Percentiles rank a stretch among this genome's conserved stretches.
These are phyloP conservation scores for Clamator glandarius DNA, from an alignment of 2,797 vertebrate species.

Conservation along the genomic window DNA sequence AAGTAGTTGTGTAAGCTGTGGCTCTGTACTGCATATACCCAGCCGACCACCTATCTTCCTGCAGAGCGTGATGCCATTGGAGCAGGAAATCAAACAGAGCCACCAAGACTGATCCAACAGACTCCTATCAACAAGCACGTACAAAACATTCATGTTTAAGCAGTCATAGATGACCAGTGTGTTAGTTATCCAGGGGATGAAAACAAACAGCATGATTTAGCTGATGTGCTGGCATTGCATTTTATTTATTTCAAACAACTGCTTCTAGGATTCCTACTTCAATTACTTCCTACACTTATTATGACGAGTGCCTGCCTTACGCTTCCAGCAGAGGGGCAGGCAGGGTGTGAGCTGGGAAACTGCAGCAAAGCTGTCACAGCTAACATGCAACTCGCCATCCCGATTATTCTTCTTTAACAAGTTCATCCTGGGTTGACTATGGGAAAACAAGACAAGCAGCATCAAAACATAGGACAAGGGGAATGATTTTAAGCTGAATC, in stretches of 20 bases:
- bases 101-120: not conserved
- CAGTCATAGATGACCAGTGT: not conserved
- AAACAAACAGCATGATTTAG: not conserved
- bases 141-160: not conserved
- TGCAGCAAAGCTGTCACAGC: not conserved
- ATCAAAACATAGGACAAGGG: not conserved
- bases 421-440: not conserved
- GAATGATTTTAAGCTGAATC: no score
- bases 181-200: not conserved
- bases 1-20: not conserved
- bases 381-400: not conserved
- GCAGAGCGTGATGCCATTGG: not conserved
- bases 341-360: not conserved
- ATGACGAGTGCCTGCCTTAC: not conserved
- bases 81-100: not conserved
- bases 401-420: not conserved
- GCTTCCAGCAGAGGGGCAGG: not conserved
- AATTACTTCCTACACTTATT: not conserved
- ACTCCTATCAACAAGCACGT: not conserved
- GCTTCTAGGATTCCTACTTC: not conserved
- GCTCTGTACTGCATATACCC: not conserved
- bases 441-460: not conserved
- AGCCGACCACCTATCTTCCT: not conserved
- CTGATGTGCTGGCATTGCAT: fast-evolving
- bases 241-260: not conserved